These are phyloP conservation scores for Astur gentilis DNA, from an alignment of 2,113 vertebrate genomes.

Conservation along the genomic window DNA sequence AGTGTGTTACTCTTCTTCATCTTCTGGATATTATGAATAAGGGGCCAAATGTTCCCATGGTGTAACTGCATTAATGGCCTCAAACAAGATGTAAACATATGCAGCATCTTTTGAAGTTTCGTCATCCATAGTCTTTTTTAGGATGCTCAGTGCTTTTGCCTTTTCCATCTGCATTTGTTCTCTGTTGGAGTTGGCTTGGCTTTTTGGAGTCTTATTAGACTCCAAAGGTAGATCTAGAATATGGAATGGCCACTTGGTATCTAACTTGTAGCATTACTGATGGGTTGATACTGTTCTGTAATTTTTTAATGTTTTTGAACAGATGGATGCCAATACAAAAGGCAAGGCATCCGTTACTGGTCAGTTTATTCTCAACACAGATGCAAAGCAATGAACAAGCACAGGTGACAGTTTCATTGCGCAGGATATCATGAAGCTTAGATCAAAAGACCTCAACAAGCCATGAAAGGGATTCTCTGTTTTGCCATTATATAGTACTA, in stretches of 20 bases:
- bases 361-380: neutral
- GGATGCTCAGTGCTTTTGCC: neutral
- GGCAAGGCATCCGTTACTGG: neutral
- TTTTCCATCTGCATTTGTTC: neutral
- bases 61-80: slow-evolving; percentile 19
- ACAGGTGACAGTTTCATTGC: neutral
- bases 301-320: neutral
- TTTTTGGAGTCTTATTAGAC: neutral
- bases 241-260: neutral
- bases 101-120: neutral
- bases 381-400: neutral
- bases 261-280: neutral
- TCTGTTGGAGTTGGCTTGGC: neutral
- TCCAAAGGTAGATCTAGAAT: neutral
- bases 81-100: neutral
- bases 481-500: neutral
- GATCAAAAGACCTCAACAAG: neutral
- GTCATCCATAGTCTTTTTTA: neutral
- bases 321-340: neutral
- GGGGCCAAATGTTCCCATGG: neutral
- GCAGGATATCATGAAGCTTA: neutral
- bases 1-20: slow-evolving; percentile 38
- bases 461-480: neutral
- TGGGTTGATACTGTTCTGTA: neutral
- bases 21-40: slow-evolving; percentile 16